Evolutionary conservation across 2,888 invertebrate genomes (phyloP).

Genomic region (Amphimallon solstitiale): DNA sequence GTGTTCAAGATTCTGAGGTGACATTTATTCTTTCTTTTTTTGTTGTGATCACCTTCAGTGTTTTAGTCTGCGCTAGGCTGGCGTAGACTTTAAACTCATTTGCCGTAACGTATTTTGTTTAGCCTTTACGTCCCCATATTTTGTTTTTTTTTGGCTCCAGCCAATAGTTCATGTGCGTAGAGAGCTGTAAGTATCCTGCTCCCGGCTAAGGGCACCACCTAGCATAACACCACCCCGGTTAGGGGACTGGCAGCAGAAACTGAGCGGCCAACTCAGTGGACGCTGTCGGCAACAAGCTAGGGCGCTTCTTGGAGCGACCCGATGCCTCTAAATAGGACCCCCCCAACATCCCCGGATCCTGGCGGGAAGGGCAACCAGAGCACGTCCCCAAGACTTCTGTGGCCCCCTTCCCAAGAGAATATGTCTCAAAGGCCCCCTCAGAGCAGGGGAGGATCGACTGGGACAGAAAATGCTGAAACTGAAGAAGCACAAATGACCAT

Average conservation of each 20-base stretch:
- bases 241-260: constrained; percentile 1
- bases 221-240: background rate
- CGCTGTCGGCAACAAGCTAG: background rate
- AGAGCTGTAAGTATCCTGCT: constrained; percentile 19
- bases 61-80: no score
- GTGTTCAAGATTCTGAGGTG: no score
- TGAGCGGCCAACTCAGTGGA: background rate
- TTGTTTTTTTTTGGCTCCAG: no score
- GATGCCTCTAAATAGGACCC: background rate
- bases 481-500: background rate
- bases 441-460: background rate
- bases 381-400: no score
- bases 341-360: background rate
- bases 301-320: background rate
- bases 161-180: no score
- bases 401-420: background rate
- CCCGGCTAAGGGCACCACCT: constrained; percentile 12
- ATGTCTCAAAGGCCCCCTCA: background rate
- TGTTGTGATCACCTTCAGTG: no score
- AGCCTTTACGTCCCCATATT: no score
- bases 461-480: no score
- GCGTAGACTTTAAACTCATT: no score
- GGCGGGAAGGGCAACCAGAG: background rate
- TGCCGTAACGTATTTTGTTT: no score
- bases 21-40: no score